Evolutionary conservation across 1,140 invertebrate species (phyloP).

Genomic region (Meloidogyne hapla): DNA sequence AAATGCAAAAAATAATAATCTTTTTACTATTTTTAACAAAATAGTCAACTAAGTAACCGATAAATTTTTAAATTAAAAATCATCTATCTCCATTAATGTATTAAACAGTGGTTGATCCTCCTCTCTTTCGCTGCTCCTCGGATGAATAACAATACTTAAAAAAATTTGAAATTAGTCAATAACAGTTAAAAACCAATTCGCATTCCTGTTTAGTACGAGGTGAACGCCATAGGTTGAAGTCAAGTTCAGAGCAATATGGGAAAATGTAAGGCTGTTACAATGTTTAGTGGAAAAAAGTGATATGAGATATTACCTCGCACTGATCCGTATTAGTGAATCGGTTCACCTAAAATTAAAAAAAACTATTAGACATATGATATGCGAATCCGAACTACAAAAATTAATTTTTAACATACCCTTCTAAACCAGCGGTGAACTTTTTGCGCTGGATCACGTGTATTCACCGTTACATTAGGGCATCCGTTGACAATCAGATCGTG

Average conservation of each 20-base stretch:
- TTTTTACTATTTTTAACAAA: too few species aligned
- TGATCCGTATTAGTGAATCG: conserved; percentile 64
- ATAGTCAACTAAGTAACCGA: too few species aligned
- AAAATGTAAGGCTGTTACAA: conserved; percentile 57
- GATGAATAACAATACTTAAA: conserved; percentile 24
- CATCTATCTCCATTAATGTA: too few species aligned
- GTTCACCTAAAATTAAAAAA: conserved; percentile 57
- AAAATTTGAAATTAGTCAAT: neutral
- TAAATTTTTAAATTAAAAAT: too few species aligned
- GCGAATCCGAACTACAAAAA: too few species aligned
- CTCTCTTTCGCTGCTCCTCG: conserved; percentile 27
- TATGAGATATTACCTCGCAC: conserved; percentile 40
- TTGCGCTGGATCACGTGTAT: conserved; percentile 62
- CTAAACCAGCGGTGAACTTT: conserved; percentile 64
- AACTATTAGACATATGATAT: too few species aligned
- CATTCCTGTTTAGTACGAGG: conserved; percentile 63
- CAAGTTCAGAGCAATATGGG: conserved; percentile 63
- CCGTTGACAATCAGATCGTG: conserved; percentile 64
- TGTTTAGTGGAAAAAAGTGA: neutral
- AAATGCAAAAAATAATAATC: too few species aligned
- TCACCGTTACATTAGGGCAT: conserved; percentile 64
- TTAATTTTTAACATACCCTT: conserved; percentile 43
- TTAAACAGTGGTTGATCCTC: neutral
- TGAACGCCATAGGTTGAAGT: conserved; percentile 63
- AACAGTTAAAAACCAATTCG: conserved; percentile 39